Evolutionary conservation across 2,888 invertebrate species (phyloP), one percentile per base, ranked within the genome.

Genomic region (Dolichopus griseipennis): DNA sequence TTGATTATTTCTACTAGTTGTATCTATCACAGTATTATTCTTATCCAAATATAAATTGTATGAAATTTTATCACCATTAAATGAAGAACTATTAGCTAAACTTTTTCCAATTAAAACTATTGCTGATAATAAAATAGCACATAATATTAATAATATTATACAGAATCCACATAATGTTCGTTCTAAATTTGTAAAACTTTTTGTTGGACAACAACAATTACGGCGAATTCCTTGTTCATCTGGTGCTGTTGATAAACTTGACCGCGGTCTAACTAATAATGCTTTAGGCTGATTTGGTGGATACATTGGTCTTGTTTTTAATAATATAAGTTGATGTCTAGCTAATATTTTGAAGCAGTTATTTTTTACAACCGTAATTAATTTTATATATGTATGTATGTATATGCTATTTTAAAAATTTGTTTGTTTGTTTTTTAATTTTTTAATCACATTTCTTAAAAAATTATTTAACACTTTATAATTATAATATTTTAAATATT

Each of bases 171-270:
- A 74, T 67, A 81, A 74, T 15, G 81, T 79, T 61, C 79, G 74
- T 20, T 79, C 73, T 22, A 79, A 75, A 67, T 76, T 78, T 64
- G 77, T 77, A 1, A 75, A 74, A 43, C 75, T 33, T 37, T n/a
- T 64, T 20, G 62, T 27, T 22, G 62, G 12, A 27, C 27, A 27
- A n/a, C 52, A 52, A 63, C 63, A 63, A 15, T n/a, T 15, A 52
- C 27, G 27, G 22, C 12, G 12, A 27, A 27, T 63, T 63, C 79
- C 79, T 69, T 79, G 78, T 68, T 81, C 79, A 69, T 79, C 80
- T 70, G 79, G 77, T 64, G 79, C 79, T 69, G 79, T 78, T 64
- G 79, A 79, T 64, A 80, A 75, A 71, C 79, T 80, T 66, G 80
- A 80, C 66, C 80, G 78, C 64, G 80, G 80, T 27, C 80, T 77